Base-by-base conservation (phyloP, 2,797 vertebrate genomes). In the Anguilla megastoma region DNA sequence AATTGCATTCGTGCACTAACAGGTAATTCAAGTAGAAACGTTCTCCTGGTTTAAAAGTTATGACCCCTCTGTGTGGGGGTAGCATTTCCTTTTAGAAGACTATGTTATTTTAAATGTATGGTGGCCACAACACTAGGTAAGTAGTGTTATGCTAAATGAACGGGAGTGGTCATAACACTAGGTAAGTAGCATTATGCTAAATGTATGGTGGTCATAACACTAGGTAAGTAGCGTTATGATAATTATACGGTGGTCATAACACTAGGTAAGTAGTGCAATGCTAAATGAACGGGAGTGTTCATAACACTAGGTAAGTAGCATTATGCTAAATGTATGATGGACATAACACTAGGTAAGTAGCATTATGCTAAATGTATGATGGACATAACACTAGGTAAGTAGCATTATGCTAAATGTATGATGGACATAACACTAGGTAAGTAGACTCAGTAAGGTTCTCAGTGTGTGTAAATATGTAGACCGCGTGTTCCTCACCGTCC, bases 401-500 rank as follows among this genome's bases (percentile, higher is more conserved):
- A 21, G 36, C 4, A 45, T 18, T 45, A 41, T 41, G 33, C 33
- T 16, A 79, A 74, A 74, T 2, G 7, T 33, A 7, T 83, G 60
- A 14, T 36, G 33, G n/a, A 41, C 16, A 18, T 18, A 21, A 60
- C 58, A 16, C 58, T 16, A 60, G 7, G 1, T 45, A 60, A 54
- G 83, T 18, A 84, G 48, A 2, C 50, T 56, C 83, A 21, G 0
- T 27, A 3, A 82, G 16, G 79, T 41, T 82, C 16, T 10, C 3
- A 45, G 3, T 33, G 8, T 33, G 18, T 58, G 12, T 36, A 36
- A 60, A 85, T 21, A 5, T 54, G 50, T 10, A 33, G 30, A 12
- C 33, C 56, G 3, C 12, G 0, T 33, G 6, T 48, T 1, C 24
- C 95, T 97, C 93, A 98, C 98, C 98, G 94, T 88, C 92, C 0